Percentiles rank a stretch among this genome's conserved stretches.
Evolutionary conservation across 2,888 invertebrate genomes (phyloP).

Genomic region (Polydrusus cervinus): DNA sequence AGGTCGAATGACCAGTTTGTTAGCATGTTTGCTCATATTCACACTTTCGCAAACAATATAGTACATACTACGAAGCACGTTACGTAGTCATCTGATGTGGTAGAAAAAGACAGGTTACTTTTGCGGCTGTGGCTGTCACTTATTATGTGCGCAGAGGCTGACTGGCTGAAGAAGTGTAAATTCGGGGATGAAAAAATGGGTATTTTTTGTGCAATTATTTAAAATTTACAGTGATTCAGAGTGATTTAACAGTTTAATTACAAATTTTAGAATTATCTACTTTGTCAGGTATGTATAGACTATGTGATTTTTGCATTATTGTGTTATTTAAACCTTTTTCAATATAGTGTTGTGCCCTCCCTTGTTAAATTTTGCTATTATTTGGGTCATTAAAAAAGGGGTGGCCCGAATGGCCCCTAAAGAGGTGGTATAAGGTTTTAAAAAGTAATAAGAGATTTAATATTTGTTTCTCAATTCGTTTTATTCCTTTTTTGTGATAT

Average conservation of each 20-base stretch:
- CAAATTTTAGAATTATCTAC: conserved; percentile 62
- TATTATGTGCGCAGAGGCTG: not conserved
- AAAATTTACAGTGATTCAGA: not conserved
- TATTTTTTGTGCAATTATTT: conserved; percentile 18
- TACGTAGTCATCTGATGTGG: not conserved
- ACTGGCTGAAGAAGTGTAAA: not conserved
- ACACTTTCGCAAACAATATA: not conserved
- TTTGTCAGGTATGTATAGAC: conserved; percentile 60
- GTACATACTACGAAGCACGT: not conserved
- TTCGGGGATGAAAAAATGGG: not conserved
- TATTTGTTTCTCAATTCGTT: conserved; percentile 22
- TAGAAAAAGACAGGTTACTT: not conserved
- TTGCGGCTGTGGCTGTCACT: no score
- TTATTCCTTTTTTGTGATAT: not conserved
- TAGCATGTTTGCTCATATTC: no score
- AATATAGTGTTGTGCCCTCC: not conserved
- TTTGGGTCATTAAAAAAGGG: conserved; percentile 20
- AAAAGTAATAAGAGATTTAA: not conserved
- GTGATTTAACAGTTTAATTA: not conserved
- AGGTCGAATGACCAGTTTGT: not conserved
- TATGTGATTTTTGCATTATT: not conserved
- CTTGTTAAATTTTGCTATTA: conserved; percentile 1
- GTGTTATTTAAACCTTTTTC: not conserved
- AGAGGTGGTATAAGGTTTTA: not conserved
- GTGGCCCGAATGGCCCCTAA: conserved; percentile 12